Conservation (phyloP, 2,113 vertebrate genomes). For the Paramisgurnus dabryanus region DNA sequence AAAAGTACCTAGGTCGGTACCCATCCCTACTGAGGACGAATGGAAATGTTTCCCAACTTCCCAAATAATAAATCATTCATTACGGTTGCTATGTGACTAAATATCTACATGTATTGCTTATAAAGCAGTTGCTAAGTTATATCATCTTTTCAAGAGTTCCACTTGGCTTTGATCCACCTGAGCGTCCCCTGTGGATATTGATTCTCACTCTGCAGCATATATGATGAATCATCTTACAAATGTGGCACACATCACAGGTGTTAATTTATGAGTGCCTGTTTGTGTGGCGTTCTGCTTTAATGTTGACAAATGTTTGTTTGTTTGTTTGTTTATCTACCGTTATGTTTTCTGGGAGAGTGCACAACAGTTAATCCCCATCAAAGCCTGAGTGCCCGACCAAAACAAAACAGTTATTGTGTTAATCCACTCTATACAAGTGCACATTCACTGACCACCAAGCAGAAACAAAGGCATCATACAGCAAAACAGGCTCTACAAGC, state of each 20-base stretch:
- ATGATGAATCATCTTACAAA: neutral
- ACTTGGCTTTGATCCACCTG: neutral
- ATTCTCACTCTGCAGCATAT: neutral
- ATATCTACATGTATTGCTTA: neutral
- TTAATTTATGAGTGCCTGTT: conserved; percentile 4
- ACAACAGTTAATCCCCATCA: conserved; percentile 7
- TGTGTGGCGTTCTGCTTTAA: conserved; percentile 14
- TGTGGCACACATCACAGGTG: conserved; percentile 8
- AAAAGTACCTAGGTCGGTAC: too few relatives aligned
- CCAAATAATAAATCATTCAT: neutral
- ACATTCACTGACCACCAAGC: neutral
- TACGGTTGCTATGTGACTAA: neutral
- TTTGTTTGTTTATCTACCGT: neutral
- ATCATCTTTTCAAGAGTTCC: neutral
- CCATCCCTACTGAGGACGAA: too few relatives aligned
- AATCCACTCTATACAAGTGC: conserved; percentile 20
- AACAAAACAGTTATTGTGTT: conserved; percentile 11
- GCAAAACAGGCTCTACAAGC: conserved; percentile 1
- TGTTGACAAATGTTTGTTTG: neutral
- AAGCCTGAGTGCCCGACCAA: neutral
- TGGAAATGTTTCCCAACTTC: too few relatives aligned
- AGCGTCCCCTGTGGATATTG: neutral
- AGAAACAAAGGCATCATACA: conserved; percentile 29
- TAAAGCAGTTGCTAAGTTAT: neutral
- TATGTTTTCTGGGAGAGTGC: neutral